Evolutionary conservation across 2,888 invertebrate species (phyloP), one percentile per base, ranked within the genome.

Genomic region (Lamproptera curius): DNA sequence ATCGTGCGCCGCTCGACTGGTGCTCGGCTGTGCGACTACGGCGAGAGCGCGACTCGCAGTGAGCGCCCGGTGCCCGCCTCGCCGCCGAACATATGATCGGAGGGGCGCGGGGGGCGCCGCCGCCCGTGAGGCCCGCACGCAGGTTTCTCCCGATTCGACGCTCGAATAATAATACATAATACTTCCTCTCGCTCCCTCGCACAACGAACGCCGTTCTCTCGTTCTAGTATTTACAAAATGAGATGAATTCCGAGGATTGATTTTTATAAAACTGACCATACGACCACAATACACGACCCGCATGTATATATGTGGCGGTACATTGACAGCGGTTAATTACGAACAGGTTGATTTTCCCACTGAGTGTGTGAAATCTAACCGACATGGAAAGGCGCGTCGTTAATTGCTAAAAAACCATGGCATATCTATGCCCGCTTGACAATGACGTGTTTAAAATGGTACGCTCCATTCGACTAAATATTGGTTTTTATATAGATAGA

Each of bases 31-130:
- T 76, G 81, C 80, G 82, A 76, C 79, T 66, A 63, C 76, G 76
- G 76, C 85, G 81, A 81, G 71, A 70, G 85, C 81, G 73, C 81
- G 81, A 84, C 76, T 77, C 86, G 84, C 86, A 86, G 73, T 62
- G 67, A 65, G 54, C 59, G 47, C 53, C 58, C 59, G 67, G 61
- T 67, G 60, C 70, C 67, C 69, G 65, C 67, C 67, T 65, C 68
- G 66, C 59, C 68, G 70, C 59, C 83, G 85, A 86, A 76, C 86
- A 86, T 84, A 84, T 86, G 85, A 86, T 86, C 82, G 84, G 75
- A 61, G 83, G 70, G 78, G 75, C 58, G 67, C 58, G 69, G 56
- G 65, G 56, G 59, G 57, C 57, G 62, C 73, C 58, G 50, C 59
- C 59, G 63, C 61, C 65, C 59, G 67, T 81, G 80, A 85, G 87